Base-by-base conservation (phyloP, 2,113 vertebrate species). In the Octodon degus region DNA sequence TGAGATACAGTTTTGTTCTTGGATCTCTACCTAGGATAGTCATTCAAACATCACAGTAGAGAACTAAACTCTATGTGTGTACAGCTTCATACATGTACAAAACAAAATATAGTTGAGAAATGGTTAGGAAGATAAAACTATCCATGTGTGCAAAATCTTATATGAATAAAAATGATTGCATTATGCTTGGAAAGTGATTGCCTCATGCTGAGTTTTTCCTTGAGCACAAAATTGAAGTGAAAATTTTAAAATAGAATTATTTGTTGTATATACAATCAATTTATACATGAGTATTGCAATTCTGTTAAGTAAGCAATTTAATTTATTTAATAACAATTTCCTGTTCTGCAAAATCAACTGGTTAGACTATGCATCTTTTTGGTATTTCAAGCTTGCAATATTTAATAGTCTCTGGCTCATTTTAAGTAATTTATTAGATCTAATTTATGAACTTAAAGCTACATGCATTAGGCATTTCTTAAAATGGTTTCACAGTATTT, bases 91-190 rank as follows among this genome's bases (percentile, higher is more conserved):
- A 27, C n/a, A 32, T 5, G 76, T n/a, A 58, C 8, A 65, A 81
- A 94, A 87, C 74, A 89, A 22, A 90, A 12, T 86, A 19, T 43
- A 47, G 30, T 30, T 94, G 76, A 89, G 37, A 77, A 92, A 84
- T 30, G 50, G 2, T 74, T 79, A n/a, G 62, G 27, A 94, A 92
- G 86, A 65, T 93, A 89, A 95, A 90, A 93, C 13, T 32, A 86
- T 40, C 4, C 12, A 95, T 9, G n/a, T 65, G 40, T 50, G 47
- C 27, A 92, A 93, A 87, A 4, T 13, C 43, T 62, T 13, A 76
- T 50, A 83, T 20, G 89, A 53, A 81, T 27, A 89, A 81, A 91
- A 93, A 76, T 76, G 7, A 85, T 55, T 86, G 24, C 4, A 50
- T 70, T 72, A 89, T 84, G 13, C 22, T 63, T 79, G 30, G 88